A percentile compares a stretch with the other conserved stretches of the same genome.
phyloP scores from a whole-genome alignment of 2,888 invertebrate species.

The Drosophila merina region DNA sequence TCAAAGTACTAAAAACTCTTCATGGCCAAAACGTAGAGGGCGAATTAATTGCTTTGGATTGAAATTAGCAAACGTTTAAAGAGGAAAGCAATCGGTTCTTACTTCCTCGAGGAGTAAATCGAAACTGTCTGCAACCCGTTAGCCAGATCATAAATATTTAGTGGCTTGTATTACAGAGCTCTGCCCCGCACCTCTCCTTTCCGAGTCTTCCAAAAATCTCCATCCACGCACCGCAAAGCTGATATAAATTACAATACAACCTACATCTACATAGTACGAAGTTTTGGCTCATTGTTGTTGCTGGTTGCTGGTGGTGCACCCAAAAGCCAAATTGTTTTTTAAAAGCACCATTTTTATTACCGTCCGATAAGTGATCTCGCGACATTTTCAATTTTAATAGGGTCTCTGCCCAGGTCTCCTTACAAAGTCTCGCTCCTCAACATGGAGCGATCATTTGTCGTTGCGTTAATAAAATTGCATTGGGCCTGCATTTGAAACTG shows the following conservation, averaged over 20 bases:
- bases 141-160: conserved; percentile 43
- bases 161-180: conserved; percentile 35
- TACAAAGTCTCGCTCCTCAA: conserved; percentile 36
- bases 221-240: conserved; percentile 57
- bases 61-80: conserved; percentile 14
- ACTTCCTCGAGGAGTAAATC: conserved; percentile 18
- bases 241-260: conserved; percentile 72
- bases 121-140: conserved; percentile 38
- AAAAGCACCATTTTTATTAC: conserved; percentile 81
- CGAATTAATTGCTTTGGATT: conserved; percentile 3
- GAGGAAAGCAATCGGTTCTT: not conserved
- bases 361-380: conserved; percentile 80
- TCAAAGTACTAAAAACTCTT: not conserved
- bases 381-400: conserved; percentile 81
- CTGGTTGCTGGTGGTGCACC: conserved; percentile 47
- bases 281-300: conserved; percentile 27
- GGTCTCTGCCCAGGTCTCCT: conserved; percentile 56
- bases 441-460: conserved; percentile 75
- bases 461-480: conserved; percentile 82
- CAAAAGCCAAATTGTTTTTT: conserved; percentile 81
- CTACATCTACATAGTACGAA: conserved; percentile 44
- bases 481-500: conserved; percentile 82
- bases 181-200: not conserved
- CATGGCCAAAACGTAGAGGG: not conserved
- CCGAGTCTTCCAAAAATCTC: not conserved